Evolutionary conservation across 2,797 vertebrate genomes (phyloP).

Genomic region (Acanthurus tractus): DNA sequence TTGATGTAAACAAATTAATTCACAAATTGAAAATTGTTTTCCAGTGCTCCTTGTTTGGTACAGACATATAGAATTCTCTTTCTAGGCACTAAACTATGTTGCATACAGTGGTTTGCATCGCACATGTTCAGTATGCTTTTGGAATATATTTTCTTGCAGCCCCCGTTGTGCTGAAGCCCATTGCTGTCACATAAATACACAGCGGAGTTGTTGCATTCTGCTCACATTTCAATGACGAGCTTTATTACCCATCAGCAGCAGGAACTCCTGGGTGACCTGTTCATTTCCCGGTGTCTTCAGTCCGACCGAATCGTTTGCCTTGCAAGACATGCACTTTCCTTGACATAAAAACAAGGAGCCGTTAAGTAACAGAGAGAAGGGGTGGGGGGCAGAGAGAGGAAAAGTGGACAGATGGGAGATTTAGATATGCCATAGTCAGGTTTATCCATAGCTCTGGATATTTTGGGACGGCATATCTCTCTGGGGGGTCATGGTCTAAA

Average conservation of each 20-base stretch:
- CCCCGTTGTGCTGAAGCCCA: conserved; percentile 6
- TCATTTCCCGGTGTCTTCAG: conserved; percentile 53
- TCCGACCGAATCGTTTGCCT: conserved; percentile 51
- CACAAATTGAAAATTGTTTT: conserved; percentile 14
- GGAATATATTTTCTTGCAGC: conserved; percentile 12
- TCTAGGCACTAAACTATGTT: background rate
- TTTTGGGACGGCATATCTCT: conserved; percentile 66
- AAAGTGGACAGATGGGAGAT: conserved; percentile 71
- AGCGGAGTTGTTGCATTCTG: conserved; percentile 35
- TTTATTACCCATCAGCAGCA: conserved; percentile 64
- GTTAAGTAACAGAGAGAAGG: conserved; percentile 32
- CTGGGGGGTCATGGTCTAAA: conserved; percentile 73
- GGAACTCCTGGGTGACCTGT: conserved; percentile 53
- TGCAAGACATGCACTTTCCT: conserved; percentile 58
- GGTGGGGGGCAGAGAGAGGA: background rate
- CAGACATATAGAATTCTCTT: conserved; percentile 7
- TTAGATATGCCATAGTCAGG: conserved; percentile 65
- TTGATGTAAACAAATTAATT: conserved; percentile 15
- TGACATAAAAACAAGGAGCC: conserved; percentile 43
- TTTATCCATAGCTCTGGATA: conserved; percentile 58
- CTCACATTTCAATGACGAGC: conserved; percentile 70
- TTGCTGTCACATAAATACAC: conserved; percentile 13
- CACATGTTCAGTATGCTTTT: conserved; percentile 5
- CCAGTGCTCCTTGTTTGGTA: conserved; percentile 16
- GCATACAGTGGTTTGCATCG: conserved; percentile 23